These are phyloP conservation scores for Drosophila mulleri DNA, from an alignment of 2,888 invertebrate genomes.

Conservation along the genomic window DNA sequence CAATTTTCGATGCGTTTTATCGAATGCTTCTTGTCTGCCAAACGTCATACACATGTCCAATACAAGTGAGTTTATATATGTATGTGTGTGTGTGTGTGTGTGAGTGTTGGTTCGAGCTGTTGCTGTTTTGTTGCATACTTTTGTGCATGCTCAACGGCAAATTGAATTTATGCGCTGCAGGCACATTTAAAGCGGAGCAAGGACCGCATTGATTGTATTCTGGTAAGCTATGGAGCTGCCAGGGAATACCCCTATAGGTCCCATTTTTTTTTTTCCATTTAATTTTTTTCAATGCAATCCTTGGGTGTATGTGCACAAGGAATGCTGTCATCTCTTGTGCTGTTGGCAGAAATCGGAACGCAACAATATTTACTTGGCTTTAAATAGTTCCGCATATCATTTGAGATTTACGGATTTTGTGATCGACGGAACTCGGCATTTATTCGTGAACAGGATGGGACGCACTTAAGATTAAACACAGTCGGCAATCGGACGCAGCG, in stretches of 20 bases:
- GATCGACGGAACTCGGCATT: conserved; percentile 17
- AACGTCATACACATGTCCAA: conserved; percentile 73
- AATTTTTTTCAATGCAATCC: no score
- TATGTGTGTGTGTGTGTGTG: conserved; percentile 9
- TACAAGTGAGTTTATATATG: background rate
- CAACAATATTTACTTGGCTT: background rate
- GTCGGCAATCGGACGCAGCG: conserved; percentile 41
- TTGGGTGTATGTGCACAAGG: no score
- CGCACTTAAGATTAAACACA: conserved; percentile 56
- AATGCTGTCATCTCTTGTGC: conserved; percentile 41
- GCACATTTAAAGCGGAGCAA: conserved; percentile 29
- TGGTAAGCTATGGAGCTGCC: conserved; percentile 11
- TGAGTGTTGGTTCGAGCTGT: conserved; percentile 35
- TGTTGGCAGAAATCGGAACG: conserved; percentile 40
- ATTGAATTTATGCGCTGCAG: conserved; percentile 77
- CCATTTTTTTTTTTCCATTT: background rate
- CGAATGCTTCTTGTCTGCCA: conserved; percentile 66
- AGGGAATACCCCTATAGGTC: background rate
- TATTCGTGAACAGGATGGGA: conserved; percentile 44
- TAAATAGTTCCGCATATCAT: background rate
- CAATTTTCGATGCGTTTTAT: conserved; percentile 75
- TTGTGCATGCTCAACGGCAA: conserved; percentile 67
- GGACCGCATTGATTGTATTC: conserved; percentile 57
- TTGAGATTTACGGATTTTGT: no score
- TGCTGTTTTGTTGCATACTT: conserved; percentile 75